A percentile compares a stretch with the other conserved stretches of the same genome.
These are phyloP conservation scores for Tetramorium parvispinum DNA, from an alignment of 1,140 invertebrate genomes.

Conservation along the genomic window DNA sequence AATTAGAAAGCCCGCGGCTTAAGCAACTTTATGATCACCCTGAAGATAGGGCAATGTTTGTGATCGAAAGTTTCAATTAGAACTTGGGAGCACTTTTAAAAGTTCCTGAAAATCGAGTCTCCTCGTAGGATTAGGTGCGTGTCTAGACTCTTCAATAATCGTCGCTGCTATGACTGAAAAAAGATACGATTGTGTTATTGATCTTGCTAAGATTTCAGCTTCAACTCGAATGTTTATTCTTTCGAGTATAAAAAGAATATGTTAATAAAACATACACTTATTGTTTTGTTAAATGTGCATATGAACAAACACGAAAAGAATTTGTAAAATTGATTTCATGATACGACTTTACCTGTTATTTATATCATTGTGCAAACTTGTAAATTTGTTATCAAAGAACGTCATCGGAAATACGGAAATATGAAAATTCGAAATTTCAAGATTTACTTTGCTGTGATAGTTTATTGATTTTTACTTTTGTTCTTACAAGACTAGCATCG, in stretches of 20 bases:
- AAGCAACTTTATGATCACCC: slow-evolving; percentile 66
- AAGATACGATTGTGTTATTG: not conserved
- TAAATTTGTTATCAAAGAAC: not conserved
- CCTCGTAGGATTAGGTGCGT: slow-evolving; percentile 56
- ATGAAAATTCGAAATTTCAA: not conserved
- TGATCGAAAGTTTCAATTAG: slow-evolving; percentile 66
- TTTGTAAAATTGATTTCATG: not conserved
- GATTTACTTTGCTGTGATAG: not conserved
- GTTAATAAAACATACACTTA: not conserved
- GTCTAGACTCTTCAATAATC: slow-evolving; percentile 54
- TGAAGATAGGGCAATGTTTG: slow-evolving; percentile 62
- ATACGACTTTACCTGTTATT: not conserved
- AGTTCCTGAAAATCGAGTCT: slow-evolving; percentile 51
- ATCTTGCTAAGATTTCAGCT: slow-evolving; percentile 12
- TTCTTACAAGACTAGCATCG: not conserved
- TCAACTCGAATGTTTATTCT: not conserved
- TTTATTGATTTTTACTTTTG: not conserved
- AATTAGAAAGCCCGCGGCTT: slow-evolving; percentile 60
- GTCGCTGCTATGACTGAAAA: not conserved
- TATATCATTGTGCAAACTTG: not conserved
- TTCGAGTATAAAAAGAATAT: not conserved
- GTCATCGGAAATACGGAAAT: not conserved
- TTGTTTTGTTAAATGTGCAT: not conserved
- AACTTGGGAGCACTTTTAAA: slow-evolving; percentile 64
- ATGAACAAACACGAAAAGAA: not conserved